Percentiles rank a stretch among this genome's conserved stretches.
Conservation (phyloP, 2,888 invertebrate genomes). For the Parapristionchus giblindavisi region DNA sequence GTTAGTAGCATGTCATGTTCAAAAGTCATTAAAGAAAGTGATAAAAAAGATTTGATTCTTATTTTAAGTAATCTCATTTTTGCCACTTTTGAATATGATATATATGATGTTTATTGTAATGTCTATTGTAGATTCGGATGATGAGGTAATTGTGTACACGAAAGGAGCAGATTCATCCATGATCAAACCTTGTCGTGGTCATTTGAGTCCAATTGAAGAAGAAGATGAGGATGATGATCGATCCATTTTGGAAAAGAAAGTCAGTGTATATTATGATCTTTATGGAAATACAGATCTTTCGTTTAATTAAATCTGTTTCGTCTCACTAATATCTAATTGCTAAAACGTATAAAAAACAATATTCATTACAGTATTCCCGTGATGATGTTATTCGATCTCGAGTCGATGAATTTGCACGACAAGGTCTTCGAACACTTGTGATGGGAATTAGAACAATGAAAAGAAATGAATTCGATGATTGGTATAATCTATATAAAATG, state of each 20-base stretch:
- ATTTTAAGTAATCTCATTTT: too few relatives aligned
- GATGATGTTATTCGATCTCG: constrained; percentile 7
- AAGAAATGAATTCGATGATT: constrained; percentile 79
- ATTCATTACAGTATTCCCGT: not conserved
- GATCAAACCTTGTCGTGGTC: constrained; percentile 33
- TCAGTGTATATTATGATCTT: not conserved
- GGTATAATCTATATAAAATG: not conserved
- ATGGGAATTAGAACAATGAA: constrained; percentile 75
- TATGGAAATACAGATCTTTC: too few relatives aligned
- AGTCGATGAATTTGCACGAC: constrained; percentile 48
- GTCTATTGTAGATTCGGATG: constrained; percentile 74
- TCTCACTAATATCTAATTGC: too few relatives aligned
- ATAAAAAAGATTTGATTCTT: too few relatives aligned
- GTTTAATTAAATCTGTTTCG: too few relatives aligned
- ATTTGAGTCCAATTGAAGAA: constrained; percentile 10
- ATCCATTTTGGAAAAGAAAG: not conserved
- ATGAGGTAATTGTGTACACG: constrained; percentile 73
- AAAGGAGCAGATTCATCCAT: constrained; percentile 76
- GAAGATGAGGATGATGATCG: constrained; percentile 16
- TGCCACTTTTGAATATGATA: too few relatives aligned
- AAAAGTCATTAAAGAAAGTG: too few relatives aligned
- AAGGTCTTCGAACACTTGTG: constrained; percentile 72
- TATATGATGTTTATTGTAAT: too few relatives aligned
- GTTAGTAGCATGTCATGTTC: too few relatives aligned
- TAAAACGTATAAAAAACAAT: too few relatives aligned